Conservation (phyloP, 2,113 vertebrate species). For the Nothocercus nigrocapillus region DNA sequence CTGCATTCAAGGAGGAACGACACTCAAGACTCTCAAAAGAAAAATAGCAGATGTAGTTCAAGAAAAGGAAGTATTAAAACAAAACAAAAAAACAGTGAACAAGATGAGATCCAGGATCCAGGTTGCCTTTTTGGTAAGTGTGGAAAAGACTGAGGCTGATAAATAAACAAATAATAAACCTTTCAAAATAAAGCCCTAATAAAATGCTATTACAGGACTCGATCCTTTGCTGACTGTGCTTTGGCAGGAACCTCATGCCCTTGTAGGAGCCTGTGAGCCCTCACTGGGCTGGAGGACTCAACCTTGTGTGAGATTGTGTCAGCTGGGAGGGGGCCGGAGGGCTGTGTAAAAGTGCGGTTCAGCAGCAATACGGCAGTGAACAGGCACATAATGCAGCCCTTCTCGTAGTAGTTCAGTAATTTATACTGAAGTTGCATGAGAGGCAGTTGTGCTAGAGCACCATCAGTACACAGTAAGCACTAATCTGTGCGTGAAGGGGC, state of each 20-base stretch:
- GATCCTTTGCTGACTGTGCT: background rate
- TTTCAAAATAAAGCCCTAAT: background rate
- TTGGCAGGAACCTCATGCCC: background rate
- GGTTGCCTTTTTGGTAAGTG: background rate
- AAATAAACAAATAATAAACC: too few species aligned
- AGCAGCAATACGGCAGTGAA: fast-evolving
- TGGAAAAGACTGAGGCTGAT: background rate
- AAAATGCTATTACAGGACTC: background rate
- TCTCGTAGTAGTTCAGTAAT: background rate
- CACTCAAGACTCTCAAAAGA: background rate
- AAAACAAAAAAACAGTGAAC: background rate
- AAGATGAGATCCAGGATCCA: background rate
- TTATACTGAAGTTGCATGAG: background rate
- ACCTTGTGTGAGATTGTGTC: background rate
- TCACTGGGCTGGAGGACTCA: background rate
- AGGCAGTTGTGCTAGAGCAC: background rate
- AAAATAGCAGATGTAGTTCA: background rate
- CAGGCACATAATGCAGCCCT: background rate
- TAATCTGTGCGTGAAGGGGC: background rate
- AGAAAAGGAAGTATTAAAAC: background rate
- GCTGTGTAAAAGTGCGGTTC: background rate
- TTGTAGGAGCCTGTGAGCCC: background rate
- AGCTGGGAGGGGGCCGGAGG: background rate
- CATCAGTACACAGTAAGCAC: background rate
- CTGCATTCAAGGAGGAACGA: background rate